These are phyloP conservation scores for Apamea sordens DNA, from an alignment of 2,888 invertebrate species.

Conservation along the genomic window DNA sequence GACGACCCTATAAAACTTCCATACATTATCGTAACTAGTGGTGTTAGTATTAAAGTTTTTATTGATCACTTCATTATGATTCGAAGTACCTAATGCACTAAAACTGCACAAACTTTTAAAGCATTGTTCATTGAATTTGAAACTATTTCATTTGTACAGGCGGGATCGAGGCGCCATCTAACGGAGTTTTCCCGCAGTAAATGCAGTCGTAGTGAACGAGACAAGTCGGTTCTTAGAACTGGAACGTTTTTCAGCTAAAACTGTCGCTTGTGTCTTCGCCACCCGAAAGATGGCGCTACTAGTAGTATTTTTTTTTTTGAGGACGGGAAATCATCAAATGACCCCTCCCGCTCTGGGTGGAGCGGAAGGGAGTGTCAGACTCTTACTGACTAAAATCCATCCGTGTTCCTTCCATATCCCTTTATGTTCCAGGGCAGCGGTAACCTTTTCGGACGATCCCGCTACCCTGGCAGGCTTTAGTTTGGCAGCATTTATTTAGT, in stretches of 20 bases:
- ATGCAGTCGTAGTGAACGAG: neutral
- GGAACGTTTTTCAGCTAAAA: slow-evolving; percentile 5
- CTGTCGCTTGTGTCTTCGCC: slow-evolving; percentile 53
- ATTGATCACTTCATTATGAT: slow-evolving; percentile 15
- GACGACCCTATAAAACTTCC: slow-evolving; percentile 3
- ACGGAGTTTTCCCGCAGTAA: slow-evolving; percentile 2
- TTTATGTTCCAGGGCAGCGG: too few relatives aligned
- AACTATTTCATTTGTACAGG: neutral
- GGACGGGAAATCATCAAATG: too few relatives aligned
- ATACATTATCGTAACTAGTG: slow-evolving; percentile 2
- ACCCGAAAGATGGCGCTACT: slow-evolving; percentile 72
- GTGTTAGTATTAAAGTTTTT: slow-evolving; percentile 23
- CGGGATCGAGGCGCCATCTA: slow-evolving; percentile 51
- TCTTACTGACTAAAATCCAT: too few relatives aligned
- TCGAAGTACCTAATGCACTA: neutral
- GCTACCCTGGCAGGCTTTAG: too few relatives aligned
- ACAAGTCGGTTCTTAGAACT: neutral
- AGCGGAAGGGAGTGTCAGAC: too few relatives aligned
- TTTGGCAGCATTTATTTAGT: too few relatives aligned
- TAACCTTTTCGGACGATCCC: too few relatives aligned
- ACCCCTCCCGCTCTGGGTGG: too few relatives aligned
- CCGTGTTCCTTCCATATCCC: too few relatives aligned
- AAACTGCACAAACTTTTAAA: neutral
- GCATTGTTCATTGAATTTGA: neutral
- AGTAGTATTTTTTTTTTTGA: too few relatives aligned